These are phyloP conservation scores for Ceryle rudis DNA, from an alignment of 2,797 vertebrate genomes.

Conservation along the genomic window DNA sequence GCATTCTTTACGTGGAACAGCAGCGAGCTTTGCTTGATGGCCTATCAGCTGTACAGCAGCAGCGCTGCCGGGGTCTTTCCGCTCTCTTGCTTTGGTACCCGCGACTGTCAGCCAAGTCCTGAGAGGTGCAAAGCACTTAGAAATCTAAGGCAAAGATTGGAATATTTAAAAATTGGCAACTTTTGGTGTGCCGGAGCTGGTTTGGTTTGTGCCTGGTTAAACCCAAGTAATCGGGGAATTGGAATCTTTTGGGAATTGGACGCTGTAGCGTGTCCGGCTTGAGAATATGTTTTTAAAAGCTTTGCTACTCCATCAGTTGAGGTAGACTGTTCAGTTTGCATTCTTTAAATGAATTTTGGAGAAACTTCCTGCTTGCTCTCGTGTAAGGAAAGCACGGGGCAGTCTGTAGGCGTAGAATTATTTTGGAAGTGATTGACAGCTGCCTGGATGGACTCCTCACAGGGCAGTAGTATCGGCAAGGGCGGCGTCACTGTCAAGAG, in stretches of 20 bases:
- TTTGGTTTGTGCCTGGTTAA: neutral
- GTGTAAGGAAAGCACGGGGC: neutral
- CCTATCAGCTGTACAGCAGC: fast-evolving
- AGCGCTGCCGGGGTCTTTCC: fast-evolving
- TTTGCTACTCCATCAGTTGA: neutral
- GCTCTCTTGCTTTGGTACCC: neutral
- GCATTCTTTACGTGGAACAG: neutral
- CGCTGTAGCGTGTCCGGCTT: neutral
- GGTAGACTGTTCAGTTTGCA: neutral
- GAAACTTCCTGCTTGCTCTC: neutral
- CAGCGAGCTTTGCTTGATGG: neutral
- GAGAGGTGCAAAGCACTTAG: neutral
- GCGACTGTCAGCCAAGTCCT: neutral
- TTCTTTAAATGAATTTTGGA: neutral
- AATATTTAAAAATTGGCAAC: neutral
- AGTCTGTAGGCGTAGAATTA: neutral
- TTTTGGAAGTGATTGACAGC: neutral
- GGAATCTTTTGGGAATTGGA: neutral
- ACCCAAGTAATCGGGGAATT: neutral
- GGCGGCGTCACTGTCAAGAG: neutral
- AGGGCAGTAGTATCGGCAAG: neutral
- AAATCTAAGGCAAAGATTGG: neutral
- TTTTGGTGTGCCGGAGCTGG: neutral
- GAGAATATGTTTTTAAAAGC: neutral
- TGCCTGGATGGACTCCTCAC: neutral